phyloP scores from a whole-genome alignment of 1,140 invertebrate species.

The Antheraea pernyi region DNA sequence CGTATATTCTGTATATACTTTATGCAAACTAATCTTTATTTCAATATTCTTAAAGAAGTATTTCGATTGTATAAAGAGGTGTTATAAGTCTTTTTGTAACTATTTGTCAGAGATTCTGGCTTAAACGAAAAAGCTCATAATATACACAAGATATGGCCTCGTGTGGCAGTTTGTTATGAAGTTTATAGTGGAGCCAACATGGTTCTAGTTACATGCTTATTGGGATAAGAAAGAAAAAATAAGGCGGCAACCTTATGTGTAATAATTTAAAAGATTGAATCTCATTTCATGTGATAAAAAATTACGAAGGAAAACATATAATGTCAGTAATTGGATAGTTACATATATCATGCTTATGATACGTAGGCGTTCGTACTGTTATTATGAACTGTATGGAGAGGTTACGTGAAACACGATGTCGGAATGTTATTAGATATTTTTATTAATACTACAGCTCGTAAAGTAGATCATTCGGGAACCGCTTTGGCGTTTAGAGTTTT shows the following conservation, averaged over 20 bases:
- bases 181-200: constrained; percentile 73
- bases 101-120: constrained; percentile 33
- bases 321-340: constrained; percentile 64
- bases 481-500: constrained; percentile 32
- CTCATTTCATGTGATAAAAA: constrained; percentile 31
- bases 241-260: constrained; percentile 54
- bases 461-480: constrained; percentile 45
- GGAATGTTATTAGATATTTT: constrained; percentile 52
- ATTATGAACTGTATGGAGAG: constrained; percentile 48
- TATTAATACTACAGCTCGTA: constrained; percentile 56
- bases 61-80: constrained; percentile 23
- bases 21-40: constrained; percentile 36
- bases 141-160: constrained; percentile 76
- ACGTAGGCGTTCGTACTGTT: constrained; percentile 41
- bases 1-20: constrained; percentile 10
- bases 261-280: constrained; percentile 69
- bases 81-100: constrained; percentile 32
- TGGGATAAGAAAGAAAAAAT: constrained; percentile 66
- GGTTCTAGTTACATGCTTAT: constrained; percentile 71
- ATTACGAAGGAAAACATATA: constrained; percentile 55
- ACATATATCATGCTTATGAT: constrained; percentile 58
- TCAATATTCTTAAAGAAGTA: constrained; percentile 11
- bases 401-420: constrained; percentile 42
- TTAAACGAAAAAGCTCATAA: constrained; percentile 78
- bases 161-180: constrained; percentile 78